phyloP scores from a whole-genome alignment of 2,888 invertebrate species.

The Pseudococcus jackbeardsleyi region DNA sequence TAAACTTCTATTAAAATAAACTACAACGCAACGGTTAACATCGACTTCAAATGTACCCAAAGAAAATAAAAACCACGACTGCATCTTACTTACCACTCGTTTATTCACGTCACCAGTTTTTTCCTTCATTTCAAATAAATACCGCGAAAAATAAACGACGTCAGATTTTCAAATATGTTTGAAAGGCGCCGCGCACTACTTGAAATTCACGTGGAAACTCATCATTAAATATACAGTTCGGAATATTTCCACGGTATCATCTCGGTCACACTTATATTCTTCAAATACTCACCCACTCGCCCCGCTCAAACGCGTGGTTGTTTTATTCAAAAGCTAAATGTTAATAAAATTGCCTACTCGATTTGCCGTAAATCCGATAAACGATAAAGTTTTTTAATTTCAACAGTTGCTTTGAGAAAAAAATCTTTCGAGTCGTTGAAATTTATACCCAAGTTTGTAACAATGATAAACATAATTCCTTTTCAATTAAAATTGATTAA shows the following conservation, averaged over 20 bases:
- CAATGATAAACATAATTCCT: not conserved
- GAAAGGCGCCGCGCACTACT: not conserved
- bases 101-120: not conserved
- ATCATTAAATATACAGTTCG: not conserved
- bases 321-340: conserved; percentile 4
- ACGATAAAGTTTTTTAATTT: not conserved
- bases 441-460: not conserved
- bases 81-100: not conserved
- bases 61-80: not conserved
- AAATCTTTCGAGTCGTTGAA: not conserved
- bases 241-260: not conserved
- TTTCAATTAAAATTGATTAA: not conserved
- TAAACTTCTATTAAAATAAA: not conserved
- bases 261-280: not conserved
- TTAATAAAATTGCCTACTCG: conserved; percentile 40
- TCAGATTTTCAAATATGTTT: not conserved
- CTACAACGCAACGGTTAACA: not conserved
- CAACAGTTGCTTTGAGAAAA: not conserved
- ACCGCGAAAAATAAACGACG: not conserved
- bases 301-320: not conserved
- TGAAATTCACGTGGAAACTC: not conserved
- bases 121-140: not conserved
- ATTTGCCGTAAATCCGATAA: conserved; percentile 15
- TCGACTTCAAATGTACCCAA: not conserved
- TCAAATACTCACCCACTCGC: not conserved